Evolutionary conservation across 2,888 invertebrate genomes (phyloP), one percentile per base, ranked within the genome.

Genomic region (Nipponacmea schrenckii): DNA sequence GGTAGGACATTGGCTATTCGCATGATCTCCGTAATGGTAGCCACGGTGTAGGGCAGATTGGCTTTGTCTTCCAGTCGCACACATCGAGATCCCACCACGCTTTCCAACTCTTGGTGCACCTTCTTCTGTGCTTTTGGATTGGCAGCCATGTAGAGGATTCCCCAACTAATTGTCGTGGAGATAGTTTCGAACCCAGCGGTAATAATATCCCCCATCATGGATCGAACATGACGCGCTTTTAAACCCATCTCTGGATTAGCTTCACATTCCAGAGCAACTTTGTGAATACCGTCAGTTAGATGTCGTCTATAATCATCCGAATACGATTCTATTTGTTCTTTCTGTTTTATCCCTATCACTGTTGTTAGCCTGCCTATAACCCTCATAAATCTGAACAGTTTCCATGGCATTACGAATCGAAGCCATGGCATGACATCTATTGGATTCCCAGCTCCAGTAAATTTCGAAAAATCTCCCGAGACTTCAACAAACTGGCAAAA

Each of bases 341-440:
- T 56, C 20, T 10, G 20, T 8, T 56, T 56, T 14, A 20, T 10
- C 24, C 20, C 20, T 8, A 56, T 20, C 24, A 56, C 12, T 24
- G 10, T 24, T 0, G n/a, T 20, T 10, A 56, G 15, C 5, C 14
- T 56, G 17, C 14, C 12, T 2, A 56, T 12, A 10, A 56, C 56
- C 14, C 20, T 14, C 39, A 76, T 39, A 68, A 79, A 74, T 8
- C 64, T 56, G n/a, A 26, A 7, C 15, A 70, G 27, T 64, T 71
- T 73, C 63, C 67, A 50, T 1, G 70, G 75, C 14, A 75, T 70
- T 10, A 78, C 24, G 62, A 68, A 74, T 56, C 74, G 64, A 44
- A 73, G 66, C 77, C 75, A 79, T 1, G 79, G 78, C 73, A 79
- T 75, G 24, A 78, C 71, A 50, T 79, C 77, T 8, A 77, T 66